Evolutionary conservation across 2,113 vertebrate genomes (phyloP).

Genomic region (Uria aalge): DNA sequence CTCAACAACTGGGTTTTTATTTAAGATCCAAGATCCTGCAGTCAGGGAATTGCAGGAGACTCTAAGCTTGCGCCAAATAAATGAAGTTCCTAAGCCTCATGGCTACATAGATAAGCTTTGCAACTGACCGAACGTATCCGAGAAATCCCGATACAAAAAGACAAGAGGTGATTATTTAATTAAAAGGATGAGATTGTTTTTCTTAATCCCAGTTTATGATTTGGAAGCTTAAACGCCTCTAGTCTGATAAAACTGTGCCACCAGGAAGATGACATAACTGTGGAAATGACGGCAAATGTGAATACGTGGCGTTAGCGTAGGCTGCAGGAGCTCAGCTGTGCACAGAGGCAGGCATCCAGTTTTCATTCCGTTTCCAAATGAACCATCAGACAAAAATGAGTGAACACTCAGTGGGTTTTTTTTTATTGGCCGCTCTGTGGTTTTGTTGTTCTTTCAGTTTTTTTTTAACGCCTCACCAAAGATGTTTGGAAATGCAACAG

Average conservation of each 20-base stretch:
- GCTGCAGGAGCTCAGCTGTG: not conserved
- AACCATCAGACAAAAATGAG: not conserved
- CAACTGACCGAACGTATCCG: not conserved
- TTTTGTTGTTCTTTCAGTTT: not conserved
- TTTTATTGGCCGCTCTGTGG: not conserved
- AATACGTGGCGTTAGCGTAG: fast-evolving
- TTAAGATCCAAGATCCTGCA: not conserved
- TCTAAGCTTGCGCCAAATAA: not conserved
- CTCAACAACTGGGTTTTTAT: not conserved
- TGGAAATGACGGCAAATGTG: not conserved
- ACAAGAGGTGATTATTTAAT: not conserved
- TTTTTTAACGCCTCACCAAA: not conserved
- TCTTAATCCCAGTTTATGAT: not conserved
- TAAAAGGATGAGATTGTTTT: not conserved
- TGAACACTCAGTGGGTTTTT: not conserved
- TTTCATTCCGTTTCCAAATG: not conserved
- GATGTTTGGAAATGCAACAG: not conserved
- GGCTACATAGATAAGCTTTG: not conserved
- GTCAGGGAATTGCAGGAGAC: not conserved
- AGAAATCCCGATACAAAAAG: not conserved
- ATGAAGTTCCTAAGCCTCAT: not conserved
- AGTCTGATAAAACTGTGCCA: not conserved
- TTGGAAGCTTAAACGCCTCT: not conserved
- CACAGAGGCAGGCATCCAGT: not conserved
- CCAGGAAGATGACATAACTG: not conserved